A percentile compares a stretch with the other conserved stretches of the same genome.
phyloP scores from a whole-genome alignment of 2,113 vertebrate species.

The Cyprinodon tularosa region DNA sequence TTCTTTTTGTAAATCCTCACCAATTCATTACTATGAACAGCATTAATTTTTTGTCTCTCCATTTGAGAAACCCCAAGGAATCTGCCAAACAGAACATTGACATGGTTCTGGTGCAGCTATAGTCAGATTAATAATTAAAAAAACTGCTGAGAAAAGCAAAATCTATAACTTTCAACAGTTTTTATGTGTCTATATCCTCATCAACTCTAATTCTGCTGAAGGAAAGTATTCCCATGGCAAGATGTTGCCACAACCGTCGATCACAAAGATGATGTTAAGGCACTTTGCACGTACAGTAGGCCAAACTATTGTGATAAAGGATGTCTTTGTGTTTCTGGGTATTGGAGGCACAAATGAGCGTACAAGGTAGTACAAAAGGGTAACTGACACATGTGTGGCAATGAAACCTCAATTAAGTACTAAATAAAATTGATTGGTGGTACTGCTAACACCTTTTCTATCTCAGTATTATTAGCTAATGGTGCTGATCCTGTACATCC shows the following conservation, averaged over 20 bases:
- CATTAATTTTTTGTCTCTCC: conserved; percentile 11
- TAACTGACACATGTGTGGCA: no score
- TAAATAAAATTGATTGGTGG: not conserved
- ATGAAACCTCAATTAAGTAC: not conserved
- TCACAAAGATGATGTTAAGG: no score
- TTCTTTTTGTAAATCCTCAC: conserved; percentile 67
- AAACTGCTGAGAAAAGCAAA: not conserved
- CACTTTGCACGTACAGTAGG: no score
- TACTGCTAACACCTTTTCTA: not conserved
- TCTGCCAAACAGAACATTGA: not conserved
- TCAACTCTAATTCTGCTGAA: not conserved
- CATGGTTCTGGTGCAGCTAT: not conserved
- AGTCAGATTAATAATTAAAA: not conserved
- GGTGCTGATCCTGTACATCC: conserved; percentile 1
- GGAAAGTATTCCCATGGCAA: no score
- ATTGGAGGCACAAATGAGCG: no score
- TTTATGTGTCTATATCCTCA: not conserved
- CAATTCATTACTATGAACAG: conserved; percentile 42
- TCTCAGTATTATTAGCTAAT: conserved; percentile 19
- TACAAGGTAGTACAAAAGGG: no score
- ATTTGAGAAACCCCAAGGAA: conserved; percentile 11
- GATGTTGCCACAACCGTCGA: no score
- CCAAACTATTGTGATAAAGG: no score
- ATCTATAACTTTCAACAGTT: not conserved
- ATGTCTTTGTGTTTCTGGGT: no score